Percentiles rank a stretch among this genome's conserved stretches.
These are phyloP conservation scores for Stenotaenia linearis DNA, from an alignment of 2,888 invertebrate species.

Conservation along the genomic window DNA sequence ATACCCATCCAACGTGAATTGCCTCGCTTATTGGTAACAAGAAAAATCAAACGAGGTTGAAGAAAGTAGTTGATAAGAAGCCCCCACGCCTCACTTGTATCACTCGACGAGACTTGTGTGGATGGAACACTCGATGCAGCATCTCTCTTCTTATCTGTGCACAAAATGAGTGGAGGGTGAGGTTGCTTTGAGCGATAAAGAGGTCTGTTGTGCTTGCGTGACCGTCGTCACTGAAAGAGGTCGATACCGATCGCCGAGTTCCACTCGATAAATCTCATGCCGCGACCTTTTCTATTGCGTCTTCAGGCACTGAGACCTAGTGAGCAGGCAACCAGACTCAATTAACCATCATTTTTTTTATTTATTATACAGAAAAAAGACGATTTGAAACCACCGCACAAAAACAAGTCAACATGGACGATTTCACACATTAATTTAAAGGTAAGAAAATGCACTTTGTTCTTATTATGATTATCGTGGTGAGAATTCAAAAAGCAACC, in stretches of 20 bases:
- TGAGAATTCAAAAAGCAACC: no score
- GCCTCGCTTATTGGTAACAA: conserved; percentile 1
- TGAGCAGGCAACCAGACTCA: background rate
- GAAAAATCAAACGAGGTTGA: conserved; percentile 26
- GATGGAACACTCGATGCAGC: conserved; percentile 24
- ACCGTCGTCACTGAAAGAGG: conserved; percentile 12
- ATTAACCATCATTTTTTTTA: conserved; percentile 1
- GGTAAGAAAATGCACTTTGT: background rate
- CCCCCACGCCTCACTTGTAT: conserved; percentile 22
- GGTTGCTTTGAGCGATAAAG: conserved; percentile 19
- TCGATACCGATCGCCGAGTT: conserved; percentile 26
- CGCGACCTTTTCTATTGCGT: conserved; percentile 2
- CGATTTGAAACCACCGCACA: background rate
- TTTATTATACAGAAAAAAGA: background rate
- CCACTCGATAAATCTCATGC: conserved; percentile 24
- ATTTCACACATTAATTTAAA: background rate
- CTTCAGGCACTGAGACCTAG: background rate
- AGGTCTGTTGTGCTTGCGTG: conserved; percentile 26
- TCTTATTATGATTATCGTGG: no score
- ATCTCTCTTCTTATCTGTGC: conserved; percentile 22
- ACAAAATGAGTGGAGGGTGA: conserved; percentile 10
- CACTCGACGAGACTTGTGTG: conserved; percentile 15
- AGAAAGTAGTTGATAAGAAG: conserved; percentile 24
- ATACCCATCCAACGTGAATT: conserved; percentile 10
- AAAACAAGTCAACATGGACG: background rate